A percentile compares a stretch with the other conserved stretches of the same genome.
phyloP scores from a whole-genome alignment of 2,797 vertebrate species.

The Myiotriccus ornatus region DNA sequence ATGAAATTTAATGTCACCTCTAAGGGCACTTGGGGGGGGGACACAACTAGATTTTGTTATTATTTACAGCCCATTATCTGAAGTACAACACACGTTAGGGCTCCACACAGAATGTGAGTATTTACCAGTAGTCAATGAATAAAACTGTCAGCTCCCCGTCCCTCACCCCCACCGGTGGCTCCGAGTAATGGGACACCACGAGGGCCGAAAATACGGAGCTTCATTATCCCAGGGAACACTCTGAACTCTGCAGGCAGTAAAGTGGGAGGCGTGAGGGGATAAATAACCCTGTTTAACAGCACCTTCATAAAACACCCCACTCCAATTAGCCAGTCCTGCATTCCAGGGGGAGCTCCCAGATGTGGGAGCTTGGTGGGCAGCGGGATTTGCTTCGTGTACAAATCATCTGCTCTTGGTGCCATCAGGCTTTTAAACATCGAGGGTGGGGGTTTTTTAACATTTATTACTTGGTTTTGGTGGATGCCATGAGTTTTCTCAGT shows the following conservation, averaged over 20 bases:
- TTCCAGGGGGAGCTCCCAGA: background rate
- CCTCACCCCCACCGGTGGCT: background rate
- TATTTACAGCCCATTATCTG: conserved; percentile 1
- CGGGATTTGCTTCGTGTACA: rapidly evolving
- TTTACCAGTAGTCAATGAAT: conserved; percentile 35
- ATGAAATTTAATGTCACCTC: background rate
- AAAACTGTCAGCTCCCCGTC: background rate
- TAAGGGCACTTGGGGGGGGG: background rate
- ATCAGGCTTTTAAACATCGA: rapidly evolving
- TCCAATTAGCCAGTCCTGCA: background rate
- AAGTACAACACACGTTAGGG: background rate
- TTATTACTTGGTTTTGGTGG: background rate
- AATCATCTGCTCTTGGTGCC: background rate
- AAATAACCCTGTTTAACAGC: background rate
- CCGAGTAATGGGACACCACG: background rate
- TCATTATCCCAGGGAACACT: background rate
- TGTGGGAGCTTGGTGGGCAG: rapidly evolving
- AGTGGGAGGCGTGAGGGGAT: background rate
- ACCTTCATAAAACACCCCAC: background rate
- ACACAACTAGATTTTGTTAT: background rate
- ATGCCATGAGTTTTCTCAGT: background rate
- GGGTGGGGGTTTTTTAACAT: background rate
- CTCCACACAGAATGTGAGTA: background rate
- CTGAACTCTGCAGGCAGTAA: background rate
- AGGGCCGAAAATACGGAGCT: background rate